Percentiles rank a stretch among this genome's conserved stretches.
Conservation (phyloP, 1,140 invertebrate species). For the Ruditapes philippinarum region DNA sequence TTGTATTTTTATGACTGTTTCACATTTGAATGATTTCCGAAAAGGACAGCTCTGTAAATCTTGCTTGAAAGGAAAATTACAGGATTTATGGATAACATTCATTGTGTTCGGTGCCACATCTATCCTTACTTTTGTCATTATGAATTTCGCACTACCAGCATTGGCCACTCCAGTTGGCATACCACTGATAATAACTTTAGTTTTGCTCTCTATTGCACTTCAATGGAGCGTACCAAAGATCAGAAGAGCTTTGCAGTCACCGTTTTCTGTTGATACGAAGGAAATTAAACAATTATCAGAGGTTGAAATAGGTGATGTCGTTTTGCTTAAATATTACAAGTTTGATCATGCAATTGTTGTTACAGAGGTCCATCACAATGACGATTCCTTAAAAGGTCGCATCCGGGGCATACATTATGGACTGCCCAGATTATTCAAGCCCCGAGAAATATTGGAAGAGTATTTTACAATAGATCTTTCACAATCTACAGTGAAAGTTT, state of each 20-base stretch:
- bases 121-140: neutral
- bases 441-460: neutral
- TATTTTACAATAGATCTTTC: neutral
- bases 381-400: neutral
- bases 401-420: constrained; percentile 11
- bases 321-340: neutral
- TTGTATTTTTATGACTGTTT: constrained; percentile 45
- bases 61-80: constrained; percentile 37
- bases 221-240: constrained; percentile 7
- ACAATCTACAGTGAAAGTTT: neutral
- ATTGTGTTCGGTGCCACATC: constrained; percentile 39
- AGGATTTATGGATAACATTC: constrained; percentile 52
- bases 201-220: constrained; percentile 24
- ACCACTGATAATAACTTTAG: constrained; percentile 7
- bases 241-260: neutral
- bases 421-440: neutral
- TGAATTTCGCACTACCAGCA: neutral
- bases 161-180: constrained; percentile 20
- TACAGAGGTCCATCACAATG: neutral
- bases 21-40: constrained; percentile 10
- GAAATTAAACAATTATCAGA: neutral
- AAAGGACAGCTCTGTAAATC: constrained; percentile 23
- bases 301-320: neutral
- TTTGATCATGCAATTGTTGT: neutral
- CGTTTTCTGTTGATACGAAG: neutral